Evolutionary conservation across 1,140 invertebrate genomes (phyloP).

Genomic region (Diprion similis): DNA sequence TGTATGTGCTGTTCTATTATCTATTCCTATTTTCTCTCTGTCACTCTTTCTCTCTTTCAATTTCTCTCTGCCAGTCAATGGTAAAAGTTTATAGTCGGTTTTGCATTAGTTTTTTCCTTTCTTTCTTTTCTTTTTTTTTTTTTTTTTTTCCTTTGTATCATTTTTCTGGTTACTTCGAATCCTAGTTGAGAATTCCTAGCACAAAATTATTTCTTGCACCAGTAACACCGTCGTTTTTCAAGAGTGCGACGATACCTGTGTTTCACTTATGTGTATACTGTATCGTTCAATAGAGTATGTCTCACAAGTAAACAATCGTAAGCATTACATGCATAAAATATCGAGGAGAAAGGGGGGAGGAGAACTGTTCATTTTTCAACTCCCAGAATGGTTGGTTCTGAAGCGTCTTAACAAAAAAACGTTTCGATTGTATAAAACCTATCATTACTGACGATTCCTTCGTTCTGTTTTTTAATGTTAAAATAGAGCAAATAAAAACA

Average conservation of each 20-base stretch:
- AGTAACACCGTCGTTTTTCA: conserved; percentile 13
- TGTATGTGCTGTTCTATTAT: background rate
- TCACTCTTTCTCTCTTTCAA: background rate
- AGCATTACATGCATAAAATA: too few species aligned
- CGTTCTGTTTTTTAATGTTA: background rate
- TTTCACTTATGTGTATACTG: background rate
- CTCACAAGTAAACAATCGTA: too few species aligned
- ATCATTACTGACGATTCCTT: too few species aligned
- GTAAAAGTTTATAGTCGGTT: conserved; percentile 39
- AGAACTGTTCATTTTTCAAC: too few species aligned
- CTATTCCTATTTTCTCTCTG: too few species aligned
- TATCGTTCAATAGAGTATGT: too few species aligned
- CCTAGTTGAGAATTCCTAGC: conserved; percentile 24
- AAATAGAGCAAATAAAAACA: background rate
- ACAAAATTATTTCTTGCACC: conserved; percentile 11
- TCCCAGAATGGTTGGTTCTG: too few species aligned
- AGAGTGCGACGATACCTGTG: background rate
- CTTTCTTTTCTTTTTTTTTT: conserved; percentile 21
- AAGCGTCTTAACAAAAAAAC: too few species aligned
- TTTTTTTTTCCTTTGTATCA: conserved; percentile 17
- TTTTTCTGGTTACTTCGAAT: conserved; percentile 26
- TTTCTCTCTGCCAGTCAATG: conserved; percentile 33
- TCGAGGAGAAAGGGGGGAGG: too few species aligned
- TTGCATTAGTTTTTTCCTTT: conserved; percentile 27
- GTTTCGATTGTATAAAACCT: too few species aligned